Conservation (phyloP, 2,113 vertebrate genomes). For the Martes martes region DNA sequence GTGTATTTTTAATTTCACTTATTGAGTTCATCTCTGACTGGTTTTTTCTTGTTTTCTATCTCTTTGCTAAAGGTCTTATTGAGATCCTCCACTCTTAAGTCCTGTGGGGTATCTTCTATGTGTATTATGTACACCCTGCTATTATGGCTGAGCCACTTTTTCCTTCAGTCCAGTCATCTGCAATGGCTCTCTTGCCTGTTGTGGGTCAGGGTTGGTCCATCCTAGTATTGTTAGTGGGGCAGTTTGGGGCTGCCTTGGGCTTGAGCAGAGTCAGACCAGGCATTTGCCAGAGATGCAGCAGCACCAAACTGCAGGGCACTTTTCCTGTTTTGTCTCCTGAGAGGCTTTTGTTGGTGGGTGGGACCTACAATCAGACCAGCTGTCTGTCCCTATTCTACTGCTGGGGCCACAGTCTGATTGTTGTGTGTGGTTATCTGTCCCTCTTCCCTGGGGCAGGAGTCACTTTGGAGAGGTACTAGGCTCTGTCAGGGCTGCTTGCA, state of each 20-base stretch:
- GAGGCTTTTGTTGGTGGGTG: not conserved
- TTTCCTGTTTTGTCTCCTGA: not conserved
- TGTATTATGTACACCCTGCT: not conserved
- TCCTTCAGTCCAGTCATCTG: not conserved
- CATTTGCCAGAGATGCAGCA: not conserved
- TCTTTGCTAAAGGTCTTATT: not conserved
- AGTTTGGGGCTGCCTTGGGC: not conserved
- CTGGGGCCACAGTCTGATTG: not conserved
- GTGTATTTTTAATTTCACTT: not conserved
- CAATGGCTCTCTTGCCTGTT: not conserved
- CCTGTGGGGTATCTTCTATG: not conserved
- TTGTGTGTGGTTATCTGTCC: not conserved
- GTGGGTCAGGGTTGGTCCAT: not conserved
- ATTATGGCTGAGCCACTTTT: not conserved
- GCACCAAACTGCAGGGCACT: not conserved
- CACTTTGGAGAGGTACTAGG: not conserved
- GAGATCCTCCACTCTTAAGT: not conserved
- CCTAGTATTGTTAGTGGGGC: not conserved
- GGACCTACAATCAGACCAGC: not conserved
- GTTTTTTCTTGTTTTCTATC: not conserved
- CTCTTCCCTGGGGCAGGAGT: not conserved
- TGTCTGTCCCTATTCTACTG: not conserved
- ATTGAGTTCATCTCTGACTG: not conserved
- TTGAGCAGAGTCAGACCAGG: not conserved
- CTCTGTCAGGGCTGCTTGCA: not conserved